Percentiles rank a stretch among this genome's conserved stretches.
Evolutionary conservation across 2,888 invertebrate genomes (phyloP).

Genomic region (Lymantria dispar): DNA sequence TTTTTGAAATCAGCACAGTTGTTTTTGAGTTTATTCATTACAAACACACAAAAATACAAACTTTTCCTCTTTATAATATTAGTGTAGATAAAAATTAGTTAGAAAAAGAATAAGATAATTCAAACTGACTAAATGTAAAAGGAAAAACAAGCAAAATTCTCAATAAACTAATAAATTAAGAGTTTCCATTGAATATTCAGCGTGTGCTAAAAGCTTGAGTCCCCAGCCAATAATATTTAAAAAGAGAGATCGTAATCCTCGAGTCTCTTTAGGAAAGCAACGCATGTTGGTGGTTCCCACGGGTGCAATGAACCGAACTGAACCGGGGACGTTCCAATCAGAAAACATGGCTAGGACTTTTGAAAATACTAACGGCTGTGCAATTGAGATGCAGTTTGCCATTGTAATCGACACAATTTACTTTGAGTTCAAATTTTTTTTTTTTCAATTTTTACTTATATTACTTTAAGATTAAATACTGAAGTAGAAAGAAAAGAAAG

Average conservation of each 20-base stretch:
- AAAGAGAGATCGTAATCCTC: slow-evolving; percentile 4
- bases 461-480: too few relatives aligned
- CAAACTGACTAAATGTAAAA: background rate
- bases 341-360: slow-evolving; percentile 60
- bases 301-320: slow-evolving; percentile 54
- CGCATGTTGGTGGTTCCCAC: slow-evolving; percentile 54
- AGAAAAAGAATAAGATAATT: too few relatives aligned
- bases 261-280: slow-evolving; percentile 21
- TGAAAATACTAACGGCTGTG: slow-evolving; percentile 68
- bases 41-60: too few relatives aligned
- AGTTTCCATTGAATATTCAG: background rate
- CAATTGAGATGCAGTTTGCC: slow-evolving; percentile 45
- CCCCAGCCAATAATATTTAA: slow-evolving; percentile 20
- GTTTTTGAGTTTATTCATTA: too few relatives aligned
- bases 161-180: background rate
- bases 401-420: slow-evolving; percentile 22
- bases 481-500: too few relatives aligned
- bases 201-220: slow-evolving; percentile 1
- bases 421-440: background rate
- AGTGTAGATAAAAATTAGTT: too few relatives aligned
- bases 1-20: too few relatives aligned
- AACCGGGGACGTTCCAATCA: slow-evolving; percentile 49
- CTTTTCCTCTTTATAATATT: too few relatives aligned
- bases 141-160: background rate
- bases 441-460: too few relatives aligned